A percentile compares a stretch with the other conserved stretches of the same genome.
These are phyloP conservation scores for Trachelipus rathkii DNA, from an alignment of 1,140 invertebrate species.

Conservation along the genomic window DNA sequence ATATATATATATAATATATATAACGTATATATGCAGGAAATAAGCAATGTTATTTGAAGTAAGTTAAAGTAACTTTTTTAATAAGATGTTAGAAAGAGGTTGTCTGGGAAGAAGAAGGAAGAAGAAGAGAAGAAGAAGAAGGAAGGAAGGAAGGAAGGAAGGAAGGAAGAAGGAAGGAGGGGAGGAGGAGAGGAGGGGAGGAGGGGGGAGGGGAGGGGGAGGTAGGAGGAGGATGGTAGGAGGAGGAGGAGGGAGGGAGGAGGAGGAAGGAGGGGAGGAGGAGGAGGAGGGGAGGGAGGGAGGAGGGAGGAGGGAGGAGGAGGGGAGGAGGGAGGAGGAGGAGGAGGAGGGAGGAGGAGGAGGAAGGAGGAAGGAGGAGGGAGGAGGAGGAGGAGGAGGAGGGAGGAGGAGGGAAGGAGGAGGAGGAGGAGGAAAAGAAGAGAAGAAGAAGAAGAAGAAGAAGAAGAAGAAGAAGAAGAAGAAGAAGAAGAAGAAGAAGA, in stretches of 20 bases:
- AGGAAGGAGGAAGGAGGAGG: not conserved
- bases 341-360: not conserved
- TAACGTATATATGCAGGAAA: too few species aligned
- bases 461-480: not conserved
- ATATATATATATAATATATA: too few species aligned
- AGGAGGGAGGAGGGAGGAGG: not conserved
- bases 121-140: not conserved
- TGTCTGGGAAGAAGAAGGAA: not conserved
- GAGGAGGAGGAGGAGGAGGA: not conserved
- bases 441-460: not conserved
- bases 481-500: conserved; percentile 2
- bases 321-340: not conserved
- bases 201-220: not conserved
- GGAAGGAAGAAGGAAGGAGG: not conserved
- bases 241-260: not conserved
- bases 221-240: too few species aligned
- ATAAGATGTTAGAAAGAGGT: not conserved
- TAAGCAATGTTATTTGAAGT: too few species aligned
- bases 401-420: not conserved
- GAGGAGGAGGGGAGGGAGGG: not conserved
- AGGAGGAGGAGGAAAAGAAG: not conserved
- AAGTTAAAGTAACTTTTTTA: too few species aligned
- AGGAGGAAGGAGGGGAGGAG: not conserved
- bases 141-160: not conserved
- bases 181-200: not conserved